Conservation (phyloP, 2,888 invertebrate species). For the Xestoiulus laeticollis region DNA sequence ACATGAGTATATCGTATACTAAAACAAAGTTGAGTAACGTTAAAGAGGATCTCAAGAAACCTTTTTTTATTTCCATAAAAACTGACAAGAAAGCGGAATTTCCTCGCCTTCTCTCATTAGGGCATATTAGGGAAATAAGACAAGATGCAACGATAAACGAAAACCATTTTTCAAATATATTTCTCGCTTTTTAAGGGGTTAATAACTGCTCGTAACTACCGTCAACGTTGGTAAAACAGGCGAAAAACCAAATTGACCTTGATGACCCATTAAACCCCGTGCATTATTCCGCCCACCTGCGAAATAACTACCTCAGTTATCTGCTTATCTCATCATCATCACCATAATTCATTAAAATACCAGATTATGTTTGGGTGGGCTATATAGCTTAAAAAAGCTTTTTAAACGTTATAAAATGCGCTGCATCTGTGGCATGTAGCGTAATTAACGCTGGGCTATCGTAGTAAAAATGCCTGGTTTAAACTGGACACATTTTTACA, state of each 20-base stretch:
- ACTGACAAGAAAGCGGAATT: background rate
- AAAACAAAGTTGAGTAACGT: too few relatives aligned
- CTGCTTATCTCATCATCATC: slow-evolving; percentile 26
- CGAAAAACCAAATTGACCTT: slow-evolving; percentile 3
- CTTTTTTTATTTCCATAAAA: background rate
- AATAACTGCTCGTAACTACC: background rate
- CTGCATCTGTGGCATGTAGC: background rate
- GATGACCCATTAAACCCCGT: background rate
- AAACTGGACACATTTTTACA: background rate
- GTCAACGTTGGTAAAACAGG: slow-evolving; percentile 19
- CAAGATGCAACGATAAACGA: background rate
- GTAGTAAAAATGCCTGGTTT: background rate
- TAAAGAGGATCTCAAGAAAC: too few relatives aligned
- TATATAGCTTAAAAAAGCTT: background rate
- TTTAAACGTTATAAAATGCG: background rate
- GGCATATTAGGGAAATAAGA: background rate
- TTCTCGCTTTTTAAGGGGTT: background rate
- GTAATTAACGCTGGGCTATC: background rate
- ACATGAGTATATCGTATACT: too few relatives aligned
- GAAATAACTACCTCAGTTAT: slow-evolving; percentile 11
- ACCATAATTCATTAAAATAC: slow-evolving; percentile 3
- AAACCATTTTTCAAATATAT: background rate
- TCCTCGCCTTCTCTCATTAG: background rate
- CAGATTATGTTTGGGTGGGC: background rate
- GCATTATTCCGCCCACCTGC: slow-evolving; percentile 19